phyloP scores from a whole-genome alignment of 2,888 invertebrate genomes.

The Agrochola circellaris region DNA sequence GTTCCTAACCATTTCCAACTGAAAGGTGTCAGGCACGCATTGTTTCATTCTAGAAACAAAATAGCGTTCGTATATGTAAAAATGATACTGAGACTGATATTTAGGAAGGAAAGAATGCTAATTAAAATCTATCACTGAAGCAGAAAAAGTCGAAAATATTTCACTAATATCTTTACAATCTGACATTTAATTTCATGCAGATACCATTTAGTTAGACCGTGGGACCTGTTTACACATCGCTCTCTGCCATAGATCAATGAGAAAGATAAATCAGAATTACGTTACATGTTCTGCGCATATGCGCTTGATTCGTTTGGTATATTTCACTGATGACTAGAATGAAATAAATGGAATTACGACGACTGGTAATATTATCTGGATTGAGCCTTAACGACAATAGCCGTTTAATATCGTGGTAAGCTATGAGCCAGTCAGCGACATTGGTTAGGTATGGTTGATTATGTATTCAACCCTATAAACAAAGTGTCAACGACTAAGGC shows the following conservation, averaged over 20 bases:
- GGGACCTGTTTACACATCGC: slow-evolving; percentile 27
- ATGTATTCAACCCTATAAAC: neutral
- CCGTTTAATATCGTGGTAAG: neutral
- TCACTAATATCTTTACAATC: neutral
- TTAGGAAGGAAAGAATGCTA: neutral
- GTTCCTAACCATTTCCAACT: no score
- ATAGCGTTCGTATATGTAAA: neutral
- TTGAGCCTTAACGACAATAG: neutral
- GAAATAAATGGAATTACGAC: neutral
- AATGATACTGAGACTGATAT: neutral
- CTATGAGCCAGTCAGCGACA: neutral
- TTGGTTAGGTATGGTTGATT: neutral
- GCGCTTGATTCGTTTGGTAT: neutral
- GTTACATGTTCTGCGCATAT: slow-evolving; percentile 29
- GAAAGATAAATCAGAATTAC: slow-evolving; percentile 19
- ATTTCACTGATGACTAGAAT: neutral
- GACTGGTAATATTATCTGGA: neutral
- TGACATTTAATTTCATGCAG: slow-evolving; percentile 13
- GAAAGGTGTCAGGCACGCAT: no score
- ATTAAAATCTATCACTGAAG: slow-evolving; percentile 1
- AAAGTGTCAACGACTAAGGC: neutral
- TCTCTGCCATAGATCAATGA: slow-evolving; percentile 24
- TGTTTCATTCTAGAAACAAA: neutral
- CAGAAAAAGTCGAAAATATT: neutral
- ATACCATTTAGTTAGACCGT: slow-evolving; percentile 21